phyloP scores from a whole-genome alignment of 1,140 invertebrate species.

The Neomicropteryx cornuta region DNA sequence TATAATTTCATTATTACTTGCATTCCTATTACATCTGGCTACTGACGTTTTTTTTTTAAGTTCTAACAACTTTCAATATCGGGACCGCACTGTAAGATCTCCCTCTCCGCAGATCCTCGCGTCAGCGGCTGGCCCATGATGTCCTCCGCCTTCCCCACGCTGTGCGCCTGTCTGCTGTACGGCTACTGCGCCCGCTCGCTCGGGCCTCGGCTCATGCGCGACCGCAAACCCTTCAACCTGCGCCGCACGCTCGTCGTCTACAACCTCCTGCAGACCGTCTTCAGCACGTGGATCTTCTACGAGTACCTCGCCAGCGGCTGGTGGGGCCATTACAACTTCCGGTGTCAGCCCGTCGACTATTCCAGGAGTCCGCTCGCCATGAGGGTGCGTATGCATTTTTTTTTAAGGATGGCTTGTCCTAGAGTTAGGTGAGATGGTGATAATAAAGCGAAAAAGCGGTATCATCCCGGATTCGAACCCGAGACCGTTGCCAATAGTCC shows the following conservation, averaged over 20 bases:
- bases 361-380: constrained; percentile 70
- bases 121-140: constrained; percentile 87
- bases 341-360: constrained; percentile 91
- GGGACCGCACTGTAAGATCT: no score
- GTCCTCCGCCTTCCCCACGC: constrained; percentile 80
- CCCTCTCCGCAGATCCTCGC: constrained; percentile 81
- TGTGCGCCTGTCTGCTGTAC: constrained; percentile 73
- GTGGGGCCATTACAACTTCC: constrained; percentile 81
- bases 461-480: no score
- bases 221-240: constrained; percentile 80
- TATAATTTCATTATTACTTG: not conserved
- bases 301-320: constrained; percentile 81
- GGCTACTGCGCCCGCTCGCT: constrained; percentile 74
- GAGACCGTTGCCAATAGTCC: no score
- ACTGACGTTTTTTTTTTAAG: no score
- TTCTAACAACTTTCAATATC: no score
- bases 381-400: constrained; percentile 52
- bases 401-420: not conserved
- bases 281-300: constrained; percentile 87
- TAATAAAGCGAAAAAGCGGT: no score
- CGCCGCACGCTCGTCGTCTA: constrained; percentile 73
- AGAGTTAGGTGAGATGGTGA: no score
- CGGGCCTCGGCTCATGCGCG: constrained; percentile 82
- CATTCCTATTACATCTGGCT: no score
- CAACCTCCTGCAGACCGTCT: constrained; percentile 79